A percentile compares a stretch with the other conserved stretches of the same genome.
phyloP scores from a whole-genome alignment of 2,113 vertebrate genomes.

The Toxostoma redivivum region DNA sequence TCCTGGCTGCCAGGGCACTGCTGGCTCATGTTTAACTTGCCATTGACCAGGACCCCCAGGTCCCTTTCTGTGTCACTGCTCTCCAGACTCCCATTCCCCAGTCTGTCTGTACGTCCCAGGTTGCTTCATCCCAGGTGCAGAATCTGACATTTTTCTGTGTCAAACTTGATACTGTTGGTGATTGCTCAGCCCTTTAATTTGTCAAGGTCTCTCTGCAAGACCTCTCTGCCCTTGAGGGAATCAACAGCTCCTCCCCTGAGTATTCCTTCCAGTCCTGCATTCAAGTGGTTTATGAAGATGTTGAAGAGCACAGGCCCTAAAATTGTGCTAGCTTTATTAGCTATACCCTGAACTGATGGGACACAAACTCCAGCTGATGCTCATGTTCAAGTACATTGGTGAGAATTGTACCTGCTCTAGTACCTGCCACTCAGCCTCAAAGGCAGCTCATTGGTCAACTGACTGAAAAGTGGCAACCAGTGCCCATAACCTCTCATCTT shows the following conservation, averaged over 20 bases:
- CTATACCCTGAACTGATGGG: not conserved
- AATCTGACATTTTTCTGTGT: rapidly evolving
- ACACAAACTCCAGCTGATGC: not conserved
- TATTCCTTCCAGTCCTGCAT: not conserved
- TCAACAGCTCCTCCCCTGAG: not conserved
- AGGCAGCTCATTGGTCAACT: not conserved
- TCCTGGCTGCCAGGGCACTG: not conserved
- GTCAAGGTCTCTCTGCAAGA: not conserved
- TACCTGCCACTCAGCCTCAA: not conserved
- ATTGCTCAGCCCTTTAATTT: not conserved
- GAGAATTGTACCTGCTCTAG: not conserved
- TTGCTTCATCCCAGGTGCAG: no score
- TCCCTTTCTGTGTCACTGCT: rapidly evolving
- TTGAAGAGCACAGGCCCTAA: not conserved
- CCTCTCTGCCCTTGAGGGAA: not conserved
- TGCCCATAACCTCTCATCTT: rapidly evolving
- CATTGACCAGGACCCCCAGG: rapidly evolving
- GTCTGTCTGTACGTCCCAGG: not conserved
- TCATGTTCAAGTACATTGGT: not conserved
- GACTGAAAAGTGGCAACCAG: not conserved
- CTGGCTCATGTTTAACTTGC: rapidly evolving
- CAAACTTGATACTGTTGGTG: not conserved
- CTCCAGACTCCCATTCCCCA: not conserved
- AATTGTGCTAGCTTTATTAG: not conserved
- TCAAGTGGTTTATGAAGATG: not conserved